phyloP scores from a whole-genome alignment of 2,113 vertebrate genomes.

The Atrichornis clamosus region DNA sequence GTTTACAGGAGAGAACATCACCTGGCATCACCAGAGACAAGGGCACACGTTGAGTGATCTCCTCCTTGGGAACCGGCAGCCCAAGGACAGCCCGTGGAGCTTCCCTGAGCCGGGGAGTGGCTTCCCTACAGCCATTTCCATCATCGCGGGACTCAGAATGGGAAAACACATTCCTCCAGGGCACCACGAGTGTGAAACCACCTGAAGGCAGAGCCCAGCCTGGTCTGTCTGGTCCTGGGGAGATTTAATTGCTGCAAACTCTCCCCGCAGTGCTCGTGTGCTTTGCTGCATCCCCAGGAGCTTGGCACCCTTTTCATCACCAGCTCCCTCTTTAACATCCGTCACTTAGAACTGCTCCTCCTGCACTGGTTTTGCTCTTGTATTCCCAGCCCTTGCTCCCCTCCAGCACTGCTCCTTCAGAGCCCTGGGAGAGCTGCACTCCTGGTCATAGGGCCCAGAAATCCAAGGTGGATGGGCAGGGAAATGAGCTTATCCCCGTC shows the following conservation, averaged over 20 bases:
- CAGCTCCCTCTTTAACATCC: not conserved
- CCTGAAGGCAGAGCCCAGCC: not conserved
- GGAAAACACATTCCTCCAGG: not conserved
- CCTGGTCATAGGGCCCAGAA: not conserved
- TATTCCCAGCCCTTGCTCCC: not conserved
- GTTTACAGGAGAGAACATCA: conserved; percentile 22
- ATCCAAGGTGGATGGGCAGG: not conserved
- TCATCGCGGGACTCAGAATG: not conserved
- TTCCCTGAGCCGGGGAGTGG: not conserved
- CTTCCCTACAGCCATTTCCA: not conserved
- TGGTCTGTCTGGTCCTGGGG: not conserved
- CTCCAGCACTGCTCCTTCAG: not conserved
- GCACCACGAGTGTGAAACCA: not conserved
- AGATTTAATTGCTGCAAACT: not conserved
- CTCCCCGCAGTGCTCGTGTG: not conserved
- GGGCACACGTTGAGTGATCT: not conserved
- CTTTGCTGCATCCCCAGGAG: not conserved
- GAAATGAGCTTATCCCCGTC: not conserved
- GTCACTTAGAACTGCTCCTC: not conserved
- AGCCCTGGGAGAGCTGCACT: not conserved
- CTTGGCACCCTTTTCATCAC: not conserved
- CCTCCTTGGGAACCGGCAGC: not conserved
- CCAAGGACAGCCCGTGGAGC: not conserved
- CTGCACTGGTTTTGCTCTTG: not conserved
- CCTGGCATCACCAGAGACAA: conserved; percentile 4